Base-by-base conservation (phyloP, 2,888 invertebrate species). In the Pinctada fucata region DNA sequence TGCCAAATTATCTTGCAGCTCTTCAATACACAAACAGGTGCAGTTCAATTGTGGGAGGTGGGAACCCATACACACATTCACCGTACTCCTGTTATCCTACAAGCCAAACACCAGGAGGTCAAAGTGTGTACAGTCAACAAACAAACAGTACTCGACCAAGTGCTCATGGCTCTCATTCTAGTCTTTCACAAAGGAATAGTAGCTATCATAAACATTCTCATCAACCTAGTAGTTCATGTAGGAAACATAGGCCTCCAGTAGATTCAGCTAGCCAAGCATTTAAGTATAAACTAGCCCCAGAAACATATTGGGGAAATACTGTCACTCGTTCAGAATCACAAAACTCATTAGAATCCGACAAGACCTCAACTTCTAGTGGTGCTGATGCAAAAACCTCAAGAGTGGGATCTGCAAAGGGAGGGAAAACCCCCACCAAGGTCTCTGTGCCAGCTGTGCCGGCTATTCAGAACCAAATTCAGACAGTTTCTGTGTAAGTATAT, bases 401-500 rank as follows among this genome's bases (percentile, higher is more conserved):
- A 49, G 80, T 84, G 48, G 76, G 69, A 16, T 79, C 81, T 49
- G 78, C 76, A 10, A 79, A 79, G 71, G 72, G 71, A 63, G 81
- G 81, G 13, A 86, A 85, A 79, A 58, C 80, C 13, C 86, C 86
- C 16, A 86, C 86, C 2, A 86, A 86, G 64, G 85, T 86, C 1
- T 77, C 83, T 6, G 86, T 86, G 49, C 86, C 86, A 64, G 82
- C 83, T 31, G 49, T 80, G 74, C 76, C 80, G 79, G 49, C 79
- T 69, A 69, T 58, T 6, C 72, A 66, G 51, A 65, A 63, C 6
- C 73, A 77, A 67, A 50, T 84, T 49, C 86, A 84, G 69, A 81
- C 84, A 13, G 74, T 86, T 47, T 85, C 86, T 50, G 83, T 86
- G 86, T 86, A 85, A 84, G 86, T 86, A 80, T 65, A 5, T 63